phyloP scores from a whole-genome alignment of 2,113 vertebrate species.

The Chamaea fasciata region DNA sequence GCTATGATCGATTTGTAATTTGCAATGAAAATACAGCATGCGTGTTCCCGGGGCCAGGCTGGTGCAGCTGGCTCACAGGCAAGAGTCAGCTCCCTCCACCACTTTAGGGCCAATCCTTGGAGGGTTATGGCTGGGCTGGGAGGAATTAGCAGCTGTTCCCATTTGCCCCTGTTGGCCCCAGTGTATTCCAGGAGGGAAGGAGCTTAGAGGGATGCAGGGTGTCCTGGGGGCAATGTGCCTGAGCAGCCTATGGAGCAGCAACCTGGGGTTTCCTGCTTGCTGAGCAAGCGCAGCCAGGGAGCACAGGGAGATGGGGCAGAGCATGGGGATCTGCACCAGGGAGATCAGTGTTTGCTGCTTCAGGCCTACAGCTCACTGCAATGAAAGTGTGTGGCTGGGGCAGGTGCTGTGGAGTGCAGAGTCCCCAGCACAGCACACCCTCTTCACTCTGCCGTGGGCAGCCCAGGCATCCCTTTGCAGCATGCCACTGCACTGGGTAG shows the following conservation, averaged over 20 bases:
- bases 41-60: not conserved
- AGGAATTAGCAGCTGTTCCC: not conserved
- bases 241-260: not conserved
- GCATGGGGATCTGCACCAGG: not conserved
- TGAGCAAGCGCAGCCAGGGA: not conserved
- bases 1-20: conserved; percentile 50
- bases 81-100: not conserved
- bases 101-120: not conserved
- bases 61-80: not conserved
- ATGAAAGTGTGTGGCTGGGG: accelerated
- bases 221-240: not conserved
- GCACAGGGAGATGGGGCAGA: accelerated
- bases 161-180: not conserved
- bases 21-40: not conserved
- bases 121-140: not conserved
- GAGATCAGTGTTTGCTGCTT: not conserved
- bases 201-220: not conserved
- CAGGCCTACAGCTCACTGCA: accelerated
- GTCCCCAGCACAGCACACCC: not conserved
- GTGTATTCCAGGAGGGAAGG: not conserved
- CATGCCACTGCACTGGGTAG: not conserved
- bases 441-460: not conserved
- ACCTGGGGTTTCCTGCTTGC: not conserved
- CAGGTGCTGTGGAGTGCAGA: not conserved
- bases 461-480: not conserved